phyloP scores from a whole-genome alignment of 2,888 invertebrate genomes.

The Philonicus albiceps region DNA sequence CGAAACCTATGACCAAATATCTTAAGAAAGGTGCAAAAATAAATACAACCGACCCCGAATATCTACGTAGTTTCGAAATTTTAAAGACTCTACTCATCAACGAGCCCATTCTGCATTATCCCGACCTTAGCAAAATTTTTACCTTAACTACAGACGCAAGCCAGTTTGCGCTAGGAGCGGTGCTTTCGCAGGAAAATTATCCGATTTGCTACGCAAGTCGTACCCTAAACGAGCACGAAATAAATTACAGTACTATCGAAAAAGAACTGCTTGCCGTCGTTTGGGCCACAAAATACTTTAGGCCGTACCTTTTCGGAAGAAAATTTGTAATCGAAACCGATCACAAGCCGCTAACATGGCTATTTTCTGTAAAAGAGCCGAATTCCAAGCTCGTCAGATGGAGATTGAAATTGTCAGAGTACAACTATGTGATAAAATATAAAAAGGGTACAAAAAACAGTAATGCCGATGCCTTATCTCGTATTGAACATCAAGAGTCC shows the following conservation, averaged over 20 bases:
- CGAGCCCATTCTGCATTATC: constrained; percentile 38
- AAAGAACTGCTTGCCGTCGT: too few relatives aligned
- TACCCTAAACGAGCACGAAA: constrained; percentile 52
- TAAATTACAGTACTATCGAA: constrained; percentile 52
- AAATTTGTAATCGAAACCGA: too few relatives aligned
- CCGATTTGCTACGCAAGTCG: constrained; percentile 53
- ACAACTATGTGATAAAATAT: constrained; percentile 52
- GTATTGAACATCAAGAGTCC: background rate
- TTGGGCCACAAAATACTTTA: too few relatives aligned
- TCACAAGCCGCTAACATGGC: too few relatives aligned
- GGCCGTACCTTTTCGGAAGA: too few relatives aligned
- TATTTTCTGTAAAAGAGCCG: too few relatives aligned
- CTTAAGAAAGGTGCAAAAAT: constrained; percentile 43
- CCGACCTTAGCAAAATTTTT: constrained; percentile 51
- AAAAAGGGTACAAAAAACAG: constrained; percentile 48
- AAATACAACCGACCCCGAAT: constrained; percentile 35
- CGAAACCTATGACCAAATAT: constrained; percentile 38
- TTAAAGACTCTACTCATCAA: constrained; percentile 21
- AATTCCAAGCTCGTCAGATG: constrained; percentile 53
- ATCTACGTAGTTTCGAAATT: constrained; percentile 8
- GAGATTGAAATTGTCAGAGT: constrained; percentile 53
- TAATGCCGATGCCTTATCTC: constrained; percentile 44
- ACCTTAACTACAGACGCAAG: constrained; percentile 53
- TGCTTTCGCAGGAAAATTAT: constrained; percentile 52
- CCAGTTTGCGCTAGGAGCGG: constrained; percentile 51